phyloP scores from a whole-genome alignment of 2,888 invertebrate genomes.

The Caenorhabditis imperialis region DNA sequence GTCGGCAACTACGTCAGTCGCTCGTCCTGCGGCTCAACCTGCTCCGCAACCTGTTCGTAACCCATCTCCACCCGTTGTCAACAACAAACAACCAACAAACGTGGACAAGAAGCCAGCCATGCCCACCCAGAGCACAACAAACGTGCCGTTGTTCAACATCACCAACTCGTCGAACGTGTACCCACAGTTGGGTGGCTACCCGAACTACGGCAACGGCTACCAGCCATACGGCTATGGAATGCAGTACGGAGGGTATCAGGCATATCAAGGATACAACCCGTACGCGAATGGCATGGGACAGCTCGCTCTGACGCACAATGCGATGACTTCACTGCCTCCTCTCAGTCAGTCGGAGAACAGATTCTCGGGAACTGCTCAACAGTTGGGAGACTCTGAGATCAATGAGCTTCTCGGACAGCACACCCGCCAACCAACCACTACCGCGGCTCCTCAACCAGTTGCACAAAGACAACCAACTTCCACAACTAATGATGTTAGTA shows the following conservation, averaged over 20 bases:
- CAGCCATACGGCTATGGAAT: conserved; percentile 24
- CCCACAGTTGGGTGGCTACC: conserved; percentile 22
- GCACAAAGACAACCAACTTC: not conserved
- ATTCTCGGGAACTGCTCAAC: conserved; percentile 18
- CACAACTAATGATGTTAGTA: conserved; percentile 6
- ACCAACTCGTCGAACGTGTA: conserved; percentile 43
- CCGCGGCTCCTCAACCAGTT: conserved; percentile 1
- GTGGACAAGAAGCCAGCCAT: conserved; percentile 4
- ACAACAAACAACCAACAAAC: not conserved
- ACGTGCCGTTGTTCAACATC: conserved; percentile 51
- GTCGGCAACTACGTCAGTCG: not conserved
- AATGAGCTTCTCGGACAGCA: conserved; percentile 26
- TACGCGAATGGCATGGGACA: conserved; percentile 34
- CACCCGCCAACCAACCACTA: not conserved
- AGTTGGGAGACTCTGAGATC: conserved; percentile 36
- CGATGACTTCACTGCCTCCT: conserved; percentile 20
- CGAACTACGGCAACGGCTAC: conserved; percentile 23
- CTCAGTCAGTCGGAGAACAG: conserved; percentile 28
- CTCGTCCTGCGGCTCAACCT: conserved; percentile 10
- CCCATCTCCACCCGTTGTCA: conserved; percentile 11
- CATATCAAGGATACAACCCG: conserved; percentile 18
- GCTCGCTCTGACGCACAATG: conserved; percentile 21
- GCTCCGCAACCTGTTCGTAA: conserved; percentile 4
- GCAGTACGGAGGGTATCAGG: conserved; percentile 6
- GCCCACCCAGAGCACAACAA: conserved; percentile 6